These are phyloP conservation scores for Coleophora deauratella DNA, from an alignment of 2,888 invertebrate genomes.

Conservation along the genomic window DNA sequence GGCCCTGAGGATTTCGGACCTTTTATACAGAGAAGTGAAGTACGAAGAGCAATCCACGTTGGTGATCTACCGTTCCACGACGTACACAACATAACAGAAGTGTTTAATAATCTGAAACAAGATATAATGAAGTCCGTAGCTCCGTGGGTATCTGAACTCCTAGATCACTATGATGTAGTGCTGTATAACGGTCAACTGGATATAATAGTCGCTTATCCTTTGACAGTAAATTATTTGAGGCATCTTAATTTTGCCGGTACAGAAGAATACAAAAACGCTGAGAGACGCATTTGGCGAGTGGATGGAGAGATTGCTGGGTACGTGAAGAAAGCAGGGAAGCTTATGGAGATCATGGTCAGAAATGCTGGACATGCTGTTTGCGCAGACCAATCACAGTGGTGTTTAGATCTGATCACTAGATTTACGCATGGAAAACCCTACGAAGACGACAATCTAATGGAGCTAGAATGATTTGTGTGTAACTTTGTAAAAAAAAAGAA, in stretches of 20 bases:
- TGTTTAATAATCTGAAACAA: conserved; percentile 79
- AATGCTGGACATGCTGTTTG: conserved; percentile 89
- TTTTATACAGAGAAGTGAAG: conserved; percentile 76
- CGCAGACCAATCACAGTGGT: conserved; percentile 84
- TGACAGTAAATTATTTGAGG: conserved; percentile 85
- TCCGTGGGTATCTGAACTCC: conserved; percentile 79
- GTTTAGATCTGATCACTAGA: conserved; percentile 80
- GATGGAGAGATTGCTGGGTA: conserved; percentile 83
- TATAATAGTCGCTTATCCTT: conserved; percentile 90
- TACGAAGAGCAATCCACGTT: conserved; percentile 87
- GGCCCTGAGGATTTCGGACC: conserved; percentile 70
- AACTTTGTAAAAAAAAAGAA: no score
- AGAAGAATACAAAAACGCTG: conserved; percentile 77
- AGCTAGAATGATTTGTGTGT: no score
- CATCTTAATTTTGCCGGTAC: conserved; percentile 81
- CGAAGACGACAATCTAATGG: no score
- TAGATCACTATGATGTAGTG: conserved; percentile 80
- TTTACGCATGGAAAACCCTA: conserved; percentile 77
- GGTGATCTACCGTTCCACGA: conserved; percentile 84
- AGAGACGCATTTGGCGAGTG: conserved; percentile 80
- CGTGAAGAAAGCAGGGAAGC: conserved; percentile 79
- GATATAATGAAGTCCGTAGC: conserved; percentile 90
- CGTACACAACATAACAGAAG: conserved; percentile 74
- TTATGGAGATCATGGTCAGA: conserved; percentile 83
- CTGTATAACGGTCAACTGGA: conserved; percentile 94